Evolutionary conservation across 1,140 invertebrate genomes (phyloP), one percentile per base, ranked within the genome.

Genomic region (Venturia canescens): DNA sequence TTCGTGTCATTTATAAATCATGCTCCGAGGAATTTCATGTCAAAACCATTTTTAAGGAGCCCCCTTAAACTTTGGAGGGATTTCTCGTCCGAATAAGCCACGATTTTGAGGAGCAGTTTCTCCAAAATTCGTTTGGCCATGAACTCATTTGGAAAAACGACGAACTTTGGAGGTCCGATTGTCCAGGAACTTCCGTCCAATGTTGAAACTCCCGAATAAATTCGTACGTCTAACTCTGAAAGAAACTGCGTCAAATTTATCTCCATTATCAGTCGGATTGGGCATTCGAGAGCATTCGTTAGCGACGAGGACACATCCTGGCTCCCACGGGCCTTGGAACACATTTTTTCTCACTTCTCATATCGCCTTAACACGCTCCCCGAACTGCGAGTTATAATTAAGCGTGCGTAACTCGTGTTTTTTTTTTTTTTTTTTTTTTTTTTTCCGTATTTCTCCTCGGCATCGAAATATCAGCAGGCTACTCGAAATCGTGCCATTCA

Each of bases 231-330:
- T 53, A 53, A 53, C n/a, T 53, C n/a, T 53, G 16, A 53, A 53
- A 1, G 16, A 44, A 44, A 44, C 50, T 53, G n/a, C 50, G 18
- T 53, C 34, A 27, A 27, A 1, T 27, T 76, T 60, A 76, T 76
- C 72, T 26, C 48, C 29, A 60, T 60, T 76, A 76, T 76, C 50
- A 31, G 21, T 29, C 71, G 16, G 23, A 26, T 50, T 27, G 50
- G 53, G 3, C 53, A 76, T 27, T 76, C 72, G 18, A 21, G 72
- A 29, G 50, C 34, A 76, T 76, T 31, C 50, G 72, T 34, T 29
- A 60, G n/a, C 21, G 31, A 34, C 18, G 34, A 63, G 21, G 71
- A 21, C 72, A 76, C 72, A 76, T 76, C 72, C 72, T 76, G 72
- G 72, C 72, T 34, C 50, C 72, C 50, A 76, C 72, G 72, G 57